phyloP scores from a whole-genome alignment of 2,797 vertebrate genomes.

The Coluber constrictor region DNA sequence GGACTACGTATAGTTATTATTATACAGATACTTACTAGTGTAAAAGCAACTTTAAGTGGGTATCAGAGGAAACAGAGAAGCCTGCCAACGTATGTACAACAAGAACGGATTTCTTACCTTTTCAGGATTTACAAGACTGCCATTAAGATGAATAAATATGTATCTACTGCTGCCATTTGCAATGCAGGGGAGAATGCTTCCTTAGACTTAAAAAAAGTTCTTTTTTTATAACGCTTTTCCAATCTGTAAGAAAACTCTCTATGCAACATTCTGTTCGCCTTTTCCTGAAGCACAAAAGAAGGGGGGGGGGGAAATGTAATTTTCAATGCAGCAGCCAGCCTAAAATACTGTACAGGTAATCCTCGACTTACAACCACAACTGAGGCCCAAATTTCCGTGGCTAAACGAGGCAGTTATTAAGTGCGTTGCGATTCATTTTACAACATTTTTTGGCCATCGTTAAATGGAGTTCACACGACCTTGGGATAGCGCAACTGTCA shows the following conservation, averaged over 20 bases:
- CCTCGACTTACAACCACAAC: not conserved
- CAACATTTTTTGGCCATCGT: not conserved
- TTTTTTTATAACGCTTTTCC: not conserved
- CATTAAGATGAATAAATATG: not conserved
- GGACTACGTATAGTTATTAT: not conserved
- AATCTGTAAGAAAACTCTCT: not conserved
- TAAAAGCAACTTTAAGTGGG: not conserved
- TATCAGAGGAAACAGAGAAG: not conserved
- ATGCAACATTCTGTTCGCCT: not conserved
- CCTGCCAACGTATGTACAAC: not conserved
- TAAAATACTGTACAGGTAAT: not conserved
- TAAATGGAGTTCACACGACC: not conserved
- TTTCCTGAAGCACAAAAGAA: not conserved
- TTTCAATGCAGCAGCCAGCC: not conserved
- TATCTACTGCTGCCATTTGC: not conserved
- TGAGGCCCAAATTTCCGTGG: not conserved
- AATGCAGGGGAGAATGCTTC: not conserved
- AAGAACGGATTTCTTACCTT: not conserved
- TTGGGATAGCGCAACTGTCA: not conserved
- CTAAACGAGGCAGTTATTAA: not conserved
- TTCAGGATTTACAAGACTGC: not conserved
- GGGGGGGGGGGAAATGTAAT: rapidly evolving
- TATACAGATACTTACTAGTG: not conserved
- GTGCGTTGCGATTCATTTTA: no score
- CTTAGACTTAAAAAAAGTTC: not conserved